These are phyloP conservation scores for Lycaon pictus DNA, from an alignment of 2,113 vertebrate species.

Conservation along the genomic window DNA sequence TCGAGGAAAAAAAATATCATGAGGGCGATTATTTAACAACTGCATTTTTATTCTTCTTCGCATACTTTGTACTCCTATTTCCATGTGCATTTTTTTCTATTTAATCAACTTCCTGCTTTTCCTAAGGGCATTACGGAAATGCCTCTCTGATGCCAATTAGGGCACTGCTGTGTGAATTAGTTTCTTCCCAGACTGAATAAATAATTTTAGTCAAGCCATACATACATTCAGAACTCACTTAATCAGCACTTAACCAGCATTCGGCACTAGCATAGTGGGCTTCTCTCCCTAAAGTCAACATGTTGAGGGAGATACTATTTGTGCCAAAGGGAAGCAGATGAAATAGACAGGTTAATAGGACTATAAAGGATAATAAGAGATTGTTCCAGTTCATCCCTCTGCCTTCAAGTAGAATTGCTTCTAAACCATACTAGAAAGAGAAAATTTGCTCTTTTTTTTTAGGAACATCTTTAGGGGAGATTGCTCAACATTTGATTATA, in stretches of 20 bases:
- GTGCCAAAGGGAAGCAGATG: constrained; percentile 49
- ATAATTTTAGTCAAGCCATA: constrained; percentile 77
- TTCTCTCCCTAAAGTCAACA: constrained; percentile 50
- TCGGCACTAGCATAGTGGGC: neutral
- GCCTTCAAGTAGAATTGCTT: constrained; percentile 51
- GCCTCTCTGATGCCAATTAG: constrained; percentile 80
- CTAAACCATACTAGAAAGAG: constrained; percentile 44
- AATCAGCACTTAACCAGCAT: constrained; percentile 72
- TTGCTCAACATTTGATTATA: constrained; percentile 47
- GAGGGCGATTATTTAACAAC: constrained; percentile 79
- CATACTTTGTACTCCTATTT: constrained; percentile 69
- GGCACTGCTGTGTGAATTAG: constrained; percentile 71
- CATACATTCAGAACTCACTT: constrained; percentile 69
- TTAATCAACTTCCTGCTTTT: constrained; percentile 75
- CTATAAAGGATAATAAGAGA: constrained; percentile 57
- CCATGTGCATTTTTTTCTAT: constrained; percentile 71
- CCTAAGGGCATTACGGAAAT: constrained; percentile 74
- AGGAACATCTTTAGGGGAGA: constrained; percentile 73
- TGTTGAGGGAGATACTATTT: constrained; percentile 5
- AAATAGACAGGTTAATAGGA: constrained; percentile 63
- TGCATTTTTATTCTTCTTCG: constrained; percentile 76
- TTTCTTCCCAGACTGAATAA: constrained; percentile 79
- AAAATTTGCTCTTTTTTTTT: constrained; percentile 60
- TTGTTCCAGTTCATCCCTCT: constrained; percentile 25
- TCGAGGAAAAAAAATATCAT: constrained; percentile 30